Conservation (phyloP, 2,888 invertebrate species). For the Drosophila fulvimacula region DNA sequence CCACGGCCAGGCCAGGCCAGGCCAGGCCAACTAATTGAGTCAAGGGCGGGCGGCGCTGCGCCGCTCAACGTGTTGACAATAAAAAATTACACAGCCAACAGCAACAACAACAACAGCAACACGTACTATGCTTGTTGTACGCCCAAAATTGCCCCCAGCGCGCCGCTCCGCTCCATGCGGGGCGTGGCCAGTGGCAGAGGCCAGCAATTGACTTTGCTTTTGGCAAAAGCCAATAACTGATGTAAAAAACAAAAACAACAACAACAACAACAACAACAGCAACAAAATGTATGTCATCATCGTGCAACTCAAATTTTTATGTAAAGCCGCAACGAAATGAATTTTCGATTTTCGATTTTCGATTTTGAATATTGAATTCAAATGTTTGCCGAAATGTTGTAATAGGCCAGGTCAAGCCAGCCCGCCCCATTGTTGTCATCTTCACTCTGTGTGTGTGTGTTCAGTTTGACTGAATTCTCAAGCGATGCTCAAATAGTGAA, state of each 20-base stretch:
- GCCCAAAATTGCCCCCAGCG: not conserved
- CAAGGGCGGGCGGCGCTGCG: constrained; percentile 63
- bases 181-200: constrained; percentile 43
- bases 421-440: constrained; percentile 26
- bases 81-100: constrained; percentile 53
- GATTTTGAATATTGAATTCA: constrained; percentile 17
- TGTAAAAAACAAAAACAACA: constrained; percentile 28
- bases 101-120: constrained; percentile 57
- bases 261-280: constrained; percentile 5
- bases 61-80: constrained; percentile 58
- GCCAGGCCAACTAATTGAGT: constrained; percentile 73
- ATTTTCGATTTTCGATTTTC: constrained; percentile 13
- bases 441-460: not conserved
- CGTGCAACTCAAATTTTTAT: constrained; percentile 37
- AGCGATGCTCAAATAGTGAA: constrained; percentile 14
- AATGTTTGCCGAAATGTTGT: constrained; percentile 67
- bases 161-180: not conserved
- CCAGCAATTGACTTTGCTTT: constrained; percentile 60
- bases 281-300: constrained; percentile 53
- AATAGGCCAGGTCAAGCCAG: constrained; percentile 24
- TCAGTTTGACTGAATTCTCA: constrained; percentile 28
- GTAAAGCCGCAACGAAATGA: constrained; percentile 40
- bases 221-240: constrained; percentile 52
- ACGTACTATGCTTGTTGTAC: constrained; percentile 55
- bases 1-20: constrained; percentile 64